Evolutionary conservation across 1,140 invertebrate species (phyloP), one percentile per base, ranked within the genome.

Genomic region (Oryzaephilus surinamensis): DNA sequence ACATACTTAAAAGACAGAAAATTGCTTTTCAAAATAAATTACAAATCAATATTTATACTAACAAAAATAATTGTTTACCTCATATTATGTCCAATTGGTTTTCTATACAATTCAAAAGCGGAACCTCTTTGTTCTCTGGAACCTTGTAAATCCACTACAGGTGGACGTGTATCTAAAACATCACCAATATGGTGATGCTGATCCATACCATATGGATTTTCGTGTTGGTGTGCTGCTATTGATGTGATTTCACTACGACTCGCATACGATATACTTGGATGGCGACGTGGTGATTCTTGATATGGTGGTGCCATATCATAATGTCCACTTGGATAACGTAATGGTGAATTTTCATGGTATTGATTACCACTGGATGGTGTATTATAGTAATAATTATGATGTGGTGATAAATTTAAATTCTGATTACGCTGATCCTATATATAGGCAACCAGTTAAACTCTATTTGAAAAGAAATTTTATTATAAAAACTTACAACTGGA

Each of bases 61-160:
- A 24, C 11, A 17, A 24, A 4, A 11, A 24, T 24, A 24, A 11
- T 27, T 47, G 39, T 52, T 70, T 69, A 84, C 79, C 81, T 83
- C 54, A 82, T 66, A 54, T 83, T 84, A 54, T 81, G 77, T 66
- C 82, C 72, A 39, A 70, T 72, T 11, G 88, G 88, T 64, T 95
- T 95, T 51, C 86, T 79, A 60, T 96, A 96, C 19, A 95, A 67
- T 58, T 96, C 91, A 61, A 96, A 96, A 6, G 92, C 92, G 50
- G 88, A 92, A n/a, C 87, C 88, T 29, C 88, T 69, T 57, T 92
- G 86, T 60, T 92, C 89, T 48, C 86, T 79, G 53, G 86, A 84
- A 8, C 86, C 84, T 42, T 63, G 61, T 29, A 63, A 36, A 43
- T 63, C 61, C 1, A 63, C 61, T 6, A 63, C 54, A 0, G 55